Base-by-base conservation (phyloP, 2,113 vertebrate genomes). In the Seriola aureovittata region DNA sequence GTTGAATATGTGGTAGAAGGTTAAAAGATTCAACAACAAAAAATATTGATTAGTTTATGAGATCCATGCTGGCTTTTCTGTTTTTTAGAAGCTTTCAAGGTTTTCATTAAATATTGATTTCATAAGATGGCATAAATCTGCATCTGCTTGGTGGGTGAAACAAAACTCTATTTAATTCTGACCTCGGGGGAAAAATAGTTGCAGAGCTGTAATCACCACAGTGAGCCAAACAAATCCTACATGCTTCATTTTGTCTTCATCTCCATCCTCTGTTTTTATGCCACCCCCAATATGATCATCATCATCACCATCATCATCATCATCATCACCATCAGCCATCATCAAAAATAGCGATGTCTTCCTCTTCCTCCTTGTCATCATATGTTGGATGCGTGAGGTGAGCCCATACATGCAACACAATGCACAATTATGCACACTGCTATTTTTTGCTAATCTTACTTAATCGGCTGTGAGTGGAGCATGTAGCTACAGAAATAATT, bases 361-460 rank as follows among this genome's bases (percentile, higher is more conserved):
- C 73, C 16, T 82, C 82, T n/a, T 81, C 75, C 14, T 70, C 75
- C 64, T 69, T 88, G 64, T 84, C 90, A 72, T 75, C 80, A 63
- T 73, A 55, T 69, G 72, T 73, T 69, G 58, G 80, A 82, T 78
- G 40, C 44, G 40, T 59, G 80, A 93, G 92, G 92, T 91, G 90
- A 93, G 92, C 62, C 12, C 55, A 23, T 66, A 29, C 38, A 63
- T 80, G 54, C 29, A 78, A 36, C 63, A 13, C 13, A 62, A 66
- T 65, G 14, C 44, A 16, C 12, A 70, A 42, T 66, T 60, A 63
- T 62, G 21, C 9, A 76, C 32, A 17, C n/a, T 19, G 34, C 67
- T 10, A 55, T 46, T 58, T 68, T 38, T 58, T 52, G 14, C 2
- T 59, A 32, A 42, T 64, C 25, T 46, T 57, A 52, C 8, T 48